These are phyloP conservation scores for Catocala sponsa DNA, from an alignment of 2,888 invertebrate genomes.

Conservation along the genomic window DNA sequence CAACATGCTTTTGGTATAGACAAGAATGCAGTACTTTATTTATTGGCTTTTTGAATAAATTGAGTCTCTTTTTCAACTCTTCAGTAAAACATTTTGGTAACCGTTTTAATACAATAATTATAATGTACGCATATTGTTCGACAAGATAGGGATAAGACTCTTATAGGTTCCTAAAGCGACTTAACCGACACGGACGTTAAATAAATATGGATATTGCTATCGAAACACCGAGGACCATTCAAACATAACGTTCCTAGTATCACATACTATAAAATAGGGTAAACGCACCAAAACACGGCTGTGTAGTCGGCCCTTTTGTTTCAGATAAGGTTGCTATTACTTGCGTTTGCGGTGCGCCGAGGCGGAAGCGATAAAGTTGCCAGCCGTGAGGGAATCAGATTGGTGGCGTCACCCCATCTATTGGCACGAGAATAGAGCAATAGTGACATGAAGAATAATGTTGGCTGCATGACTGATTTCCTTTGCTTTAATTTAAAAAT, in stretches of 20 bases:
- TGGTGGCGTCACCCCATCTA: conserved; percentile 70
- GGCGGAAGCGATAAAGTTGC: conserved; percentile 78
- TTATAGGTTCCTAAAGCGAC: conserved; percentile 8
- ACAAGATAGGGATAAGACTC: conserved; percentile 1
- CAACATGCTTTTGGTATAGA: no score
- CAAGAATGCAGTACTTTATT: no score
- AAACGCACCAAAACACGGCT: conserved; percentile 57
- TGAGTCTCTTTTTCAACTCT: no score
- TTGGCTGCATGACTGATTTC: conserved; percentile 39
- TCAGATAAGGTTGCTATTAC: conserved; percentile 69
- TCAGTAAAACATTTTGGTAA: no score
- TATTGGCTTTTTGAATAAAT: no score
- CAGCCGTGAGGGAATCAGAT: conserved; percentile 80
- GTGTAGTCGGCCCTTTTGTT: conserved; percentile 69
- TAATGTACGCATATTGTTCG: no score
- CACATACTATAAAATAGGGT: conserved; percentile 56
- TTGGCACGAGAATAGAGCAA: conserved; percentile 69
- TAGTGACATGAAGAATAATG: conserved; percentile 60
- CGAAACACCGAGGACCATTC: conserved; percentile 50
- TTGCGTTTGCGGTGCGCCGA: conserved; percentile 53
- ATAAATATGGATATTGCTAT: conserved; percentile 50
- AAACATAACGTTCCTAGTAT: conserved; percentile 48
- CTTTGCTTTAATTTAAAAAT: conserved; percentile 11
- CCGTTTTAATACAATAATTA: no score
- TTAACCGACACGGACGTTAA: conserved; percentile 14